phyloP scores from a whole-genome alignment of 2,888 invertebrate species.

The Diploptera punctata region DNA sequence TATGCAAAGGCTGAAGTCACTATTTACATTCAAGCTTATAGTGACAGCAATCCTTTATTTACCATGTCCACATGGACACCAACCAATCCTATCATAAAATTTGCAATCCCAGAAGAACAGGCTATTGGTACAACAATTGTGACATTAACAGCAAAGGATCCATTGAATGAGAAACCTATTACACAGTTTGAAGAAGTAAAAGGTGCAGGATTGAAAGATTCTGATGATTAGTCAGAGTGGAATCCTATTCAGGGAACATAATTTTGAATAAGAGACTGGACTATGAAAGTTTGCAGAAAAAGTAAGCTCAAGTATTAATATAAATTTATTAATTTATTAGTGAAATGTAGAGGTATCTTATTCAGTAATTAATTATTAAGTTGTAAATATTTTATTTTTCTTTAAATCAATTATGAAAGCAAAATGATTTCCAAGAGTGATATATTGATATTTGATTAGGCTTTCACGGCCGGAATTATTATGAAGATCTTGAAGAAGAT shows the following conservation, averaged over 20 bases:
- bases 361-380: no score
- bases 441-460: no score
- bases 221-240: slow-evolving; percentile 61
- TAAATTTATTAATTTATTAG: no score
- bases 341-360: no score
- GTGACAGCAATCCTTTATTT: slow-evolving; percentile 78
- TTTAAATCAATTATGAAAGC: no score
- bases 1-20: slow-evolving; percentile 72
- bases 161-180: slow-evolving; percentile 67
- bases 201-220: slow-evolving; percentile 61
- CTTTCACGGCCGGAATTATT: no score
- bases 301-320: no score
- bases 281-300: slow-evolving; percentile 69
- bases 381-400: no score
- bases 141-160: slow-evolving; percentile 73
- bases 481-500: no score
- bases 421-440: no score
- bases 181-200: slow-evolving; percentile 58
- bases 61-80: slow-evolving; percentile 75
- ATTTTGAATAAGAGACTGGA: slow-evolving; percentile 76
- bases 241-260: slow-evolving; percentile 69
- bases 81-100: slow-evolving; percentile 69
- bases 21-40: slow-evolving; percentile 78
- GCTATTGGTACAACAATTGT: slow-evolving; percentile 75
- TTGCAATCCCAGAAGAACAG: slow-evolving; percentile 77